phyloP scores from a whole-genome alignment of 2,888 invertebrate species.

The Hypomecis punctinalis region DNA sequence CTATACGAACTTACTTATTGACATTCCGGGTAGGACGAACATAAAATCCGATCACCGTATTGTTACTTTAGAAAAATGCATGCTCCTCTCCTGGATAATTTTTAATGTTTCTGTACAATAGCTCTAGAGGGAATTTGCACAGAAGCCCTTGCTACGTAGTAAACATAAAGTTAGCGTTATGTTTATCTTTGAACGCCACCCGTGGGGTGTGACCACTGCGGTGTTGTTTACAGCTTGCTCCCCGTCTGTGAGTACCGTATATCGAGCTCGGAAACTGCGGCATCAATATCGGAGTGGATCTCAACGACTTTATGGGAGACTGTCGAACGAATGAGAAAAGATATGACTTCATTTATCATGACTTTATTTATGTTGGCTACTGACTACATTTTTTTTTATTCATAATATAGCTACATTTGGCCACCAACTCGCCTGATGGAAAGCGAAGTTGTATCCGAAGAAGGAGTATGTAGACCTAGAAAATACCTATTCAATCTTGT shows the following conservation, averaged over 20 bases:
- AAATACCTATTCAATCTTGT: no score
- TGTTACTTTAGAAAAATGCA: no score
- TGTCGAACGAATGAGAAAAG: slow-evolving; percentile 13
- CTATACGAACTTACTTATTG: no score
- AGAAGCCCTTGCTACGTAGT: slow-evolving; percentile 1
- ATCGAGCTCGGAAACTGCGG: slow-evolving; percentile 20
- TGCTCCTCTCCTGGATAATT: no score
- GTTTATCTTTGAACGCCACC: slow-evolving; percentile 22
- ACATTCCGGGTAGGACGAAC: no score
- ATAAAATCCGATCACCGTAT: not conserved
- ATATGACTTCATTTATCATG: slow-evolving; percentile 11
- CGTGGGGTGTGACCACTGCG: slow-evolving; percentile 16
- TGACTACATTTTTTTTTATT: not conserved
- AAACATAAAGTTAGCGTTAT: slow-evolving; percentile 19
- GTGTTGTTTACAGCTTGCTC: slow-evolving; percentile 21
- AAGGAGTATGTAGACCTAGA: no score
- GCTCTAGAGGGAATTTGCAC: slow-evolving; percentile 5
- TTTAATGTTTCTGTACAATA: not conserved
- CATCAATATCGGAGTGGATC: slow-evolving; percentile 28
- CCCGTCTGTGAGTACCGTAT: not conserved
- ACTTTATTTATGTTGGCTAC: not conserved
- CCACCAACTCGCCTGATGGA: no score
- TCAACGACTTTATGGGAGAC: slow-evolving; percentile 12
- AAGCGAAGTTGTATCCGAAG: no score
- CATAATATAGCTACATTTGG: no score